Conservation (phyloP, 1,140 invertebrate species). For the Drosophila ohnishii region DNA sequence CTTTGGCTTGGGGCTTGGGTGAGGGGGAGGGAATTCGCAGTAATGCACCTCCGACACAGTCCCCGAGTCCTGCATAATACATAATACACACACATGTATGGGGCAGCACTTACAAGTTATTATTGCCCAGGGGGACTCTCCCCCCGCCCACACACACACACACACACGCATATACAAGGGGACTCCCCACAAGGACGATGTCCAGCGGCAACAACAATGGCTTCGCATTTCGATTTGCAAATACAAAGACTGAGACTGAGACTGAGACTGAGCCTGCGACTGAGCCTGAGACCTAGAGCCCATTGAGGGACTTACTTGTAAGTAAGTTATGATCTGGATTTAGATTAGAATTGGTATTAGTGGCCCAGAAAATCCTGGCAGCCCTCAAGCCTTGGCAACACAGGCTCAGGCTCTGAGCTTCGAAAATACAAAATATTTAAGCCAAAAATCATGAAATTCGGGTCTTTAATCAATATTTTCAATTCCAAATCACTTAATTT, state of each 20-base stretch:
- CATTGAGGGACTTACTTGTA: slow-evolving; percentile 17
- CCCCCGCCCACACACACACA: not conserved
- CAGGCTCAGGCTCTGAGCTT: not conserved
- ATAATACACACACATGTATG: slow-evolving; percentile 10
- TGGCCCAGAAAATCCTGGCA: not conserved
- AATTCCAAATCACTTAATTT: not conserved
- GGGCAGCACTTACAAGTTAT: slow-evolving; percentile 41
- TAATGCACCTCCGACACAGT: slow-evolving; percentile 10
- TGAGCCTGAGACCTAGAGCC: not conserved
- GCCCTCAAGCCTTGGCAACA: slow-evolving; percentile 1
- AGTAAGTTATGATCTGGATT: slow-evolving; percentile 28
- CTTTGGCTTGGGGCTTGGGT: not conserved
- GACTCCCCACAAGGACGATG: slow-evolving; percentile 13
- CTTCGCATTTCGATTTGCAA: slow-evolving; percentile 16
- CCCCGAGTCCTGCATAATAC: slow-evolving; percentile 22
- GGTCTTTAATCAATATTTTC: not conserved
- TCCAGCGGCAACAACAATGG: slow-evolving; percentile 25
- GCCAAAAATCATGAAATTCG: not conserved
- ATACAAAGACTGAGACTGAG: not conserved
- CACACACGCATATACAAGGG: not conserved
- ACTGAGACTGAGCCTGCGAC: not conserved
- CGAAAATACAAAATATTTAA: not conserved
- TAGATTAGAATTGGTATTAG: slow-evolving; percentile 3
- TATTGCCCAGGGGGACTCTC: slow-evolving; percentile 24
- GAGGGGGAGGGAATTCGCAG: slow-evolving; percentile 2